A percentile compares a stretch with the other conserved stretches of the same genome.
Evolutionary conservation across 37 sponge, comb jelly and placozoan genomes (phyloP).

Genomic region (Oscarella lobularis): DNA sequence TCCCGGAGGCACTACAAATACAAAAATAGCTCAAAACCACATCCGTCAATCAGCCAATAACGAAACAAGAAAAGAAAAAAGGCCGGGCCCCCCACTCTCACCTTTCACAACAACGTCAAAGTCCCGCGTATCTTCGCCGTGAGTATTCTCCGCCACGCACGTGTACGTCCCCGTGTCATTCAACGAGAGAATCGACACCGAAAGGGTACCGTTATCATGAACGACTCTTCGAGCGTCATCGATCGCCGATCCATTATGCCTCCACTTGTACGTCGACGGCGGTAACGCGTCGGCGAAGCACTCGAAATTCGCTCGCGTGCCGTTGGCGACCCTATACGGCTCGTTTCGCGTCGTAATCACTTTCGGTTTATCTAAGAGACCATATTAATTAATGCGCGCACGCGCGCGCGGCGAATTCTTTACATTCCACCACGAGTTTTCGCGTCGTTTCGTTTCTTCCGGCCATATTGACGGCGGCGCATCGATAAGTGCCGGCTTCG

Average conservation of each 20-base stretch:
- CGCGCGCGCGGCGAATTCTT: too few species aligned
- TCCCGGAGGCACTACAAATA: too few species aligned
- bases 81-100: background rate
- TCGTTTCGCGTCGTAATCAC: too few species aligned
- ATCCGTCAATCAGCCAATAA: too few species aligned
- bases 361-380: too few species aligned
- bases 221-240: too few species aligned
- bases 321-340: background rate
- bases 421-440: too few species aligned
- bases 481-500: background rate
- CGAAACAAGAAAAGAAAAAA: too few species aligned
- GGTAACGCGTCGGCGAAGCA: background rate
- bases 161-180: constrained; percentile 1
- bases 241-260: background rate
- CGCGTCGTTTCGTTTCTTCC: too few species aligned
- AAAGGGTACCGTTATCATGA: background rate
- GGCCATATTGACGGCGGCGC: background rate
- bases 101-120: background rate
- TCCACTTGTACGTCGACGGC: background rate
- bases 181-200: background rate
- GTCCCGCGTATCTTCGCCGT: background rate
- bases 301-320: background rate
- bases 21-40: too few species aligned
- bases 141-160: background rate
- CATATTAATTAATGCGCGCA: too few species aligned